Conservation (phyloP, 2,888 invertebrate genomes). For the Didymodactylos carnosus region DNA sequence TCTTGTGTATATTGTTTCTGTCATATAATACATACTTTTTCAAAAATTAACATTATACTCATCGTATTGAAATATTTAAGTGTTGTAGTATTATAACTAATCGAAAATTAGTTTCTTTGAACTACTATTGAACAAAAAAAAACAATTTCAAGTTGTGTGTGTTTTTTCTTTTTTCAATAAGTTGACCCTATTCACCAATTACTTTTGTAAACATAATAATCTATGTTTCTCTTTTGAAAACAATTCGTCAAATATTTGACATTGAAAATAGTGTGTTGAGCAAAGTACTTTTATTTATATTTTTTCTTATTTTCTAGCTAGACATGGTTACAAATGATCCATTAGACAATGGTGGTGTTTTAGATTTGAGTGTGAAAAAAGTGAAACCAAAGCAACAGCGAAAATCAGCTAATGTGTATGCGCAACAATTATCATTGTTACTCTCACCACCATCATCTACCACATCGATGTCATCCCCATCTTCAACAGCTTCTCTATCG, state of each 20-base stretch:
- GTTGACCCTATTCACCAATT: too few relatives aligned
- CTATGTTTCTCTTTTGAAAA: background rate
- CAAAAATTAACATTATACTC: too few relatives aligned
- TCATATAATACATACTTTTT: too few relatives aligned
- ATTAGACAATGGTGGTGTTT: background rate
- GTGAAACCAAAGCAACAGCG: background rate
- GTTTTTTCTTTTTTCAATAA: too few relatives aligned
- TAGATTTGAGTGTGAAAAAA: slow-evolving; percentile 9
- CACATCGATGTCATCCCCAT: background rate
- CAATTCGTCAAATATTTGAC: background rate
- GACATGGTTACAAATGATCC: background rate
- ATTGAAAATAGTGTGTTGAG: too few relatives aligned
- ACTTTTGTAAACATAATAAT: too few relatives aligned
- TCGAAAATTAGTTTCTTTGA: too few relatives aligned
- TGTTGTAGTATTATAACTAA: too few relatives aligned
- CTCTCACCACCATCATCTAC: background rate
- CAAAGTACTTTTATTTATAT: background rate
- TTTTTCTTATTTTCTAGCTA: background rate
- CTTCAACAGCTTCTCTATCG: background rate
- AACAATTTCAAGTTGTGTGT: too few relatives aligned
- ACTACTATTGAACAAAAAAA: too few relatives aligned
- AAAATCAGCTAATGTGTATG: too few relatives aligned
- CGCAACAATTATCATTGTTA: background rate
- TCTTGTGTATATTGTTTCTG: background rate
- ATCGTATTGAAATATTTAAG: too few relatives aligned